A percentile compares a stretch with the other conserved stretches of the same genome.
Conservation (phyloP, 2,113 vertebrate species). For the Actinemys pallida region DNA sequence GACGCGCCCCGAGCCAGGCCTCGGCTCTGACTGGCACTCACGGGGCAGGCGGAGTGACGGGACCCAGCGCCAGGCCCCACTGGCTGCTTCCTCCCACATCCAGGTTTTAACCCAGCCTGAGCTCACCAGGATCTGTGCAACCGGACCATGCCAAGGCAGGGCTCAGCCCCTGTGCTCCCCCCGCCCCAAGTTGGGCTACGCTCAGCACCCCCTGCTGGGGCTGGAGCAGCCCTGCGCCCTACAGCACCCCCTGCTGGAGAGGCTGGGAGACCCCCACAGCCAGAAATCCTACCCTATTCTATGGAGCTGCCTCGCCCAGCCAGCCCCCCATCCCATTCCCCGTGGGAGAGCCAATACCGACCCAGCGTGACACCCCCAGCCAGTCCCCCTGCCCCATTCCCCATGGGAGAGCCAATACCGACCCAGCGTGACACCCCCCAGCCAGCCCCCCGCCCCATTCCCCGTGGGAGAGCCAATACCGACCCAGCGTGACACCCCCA, state of each 20-base stretch:
- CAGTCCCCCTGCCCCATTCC: too few relatives aligned
- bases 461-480: too few relatives aligned
- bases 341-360: too few relatives aligned
- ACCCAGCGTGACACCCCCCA: too few relatives aligned
- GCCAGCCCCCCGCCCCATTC: too few relatives aligned
- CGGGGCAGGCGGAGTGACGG: background rate
- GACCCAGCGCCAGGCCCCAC: background rate
- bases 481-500: too few relatives aligned
- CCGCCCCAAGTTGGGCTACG: background rate
- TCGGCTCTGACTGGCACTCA: background rate
- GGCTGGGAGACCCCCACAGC: background rate
- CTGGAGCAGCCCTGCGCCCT: background rate
- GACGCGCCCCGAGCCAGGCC: too few relatives aligned
- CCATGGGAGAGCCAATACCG: too few relatives aligned
- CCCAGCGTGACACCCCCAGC: too few relatives aligned
- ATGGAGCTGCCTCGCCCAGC: background rate
- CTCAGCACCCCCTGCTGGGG: background rate
- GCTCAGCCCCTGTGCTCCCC: background rate
- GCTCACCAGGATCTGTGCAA: too few relatives aligned
- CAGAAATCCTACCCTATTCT: background rate
- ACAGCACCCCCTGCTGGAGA: background rate
- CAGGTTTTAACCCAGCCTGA: background rate
- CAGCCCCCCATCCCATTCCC: too few relatives aligned
- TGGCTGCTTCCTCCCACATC: background rate
- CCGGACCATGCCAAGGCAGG: background rate